These are phyloP conservation scores for Callitettix versicolor DNA, from an alignment of 1,140 invertebrate species.

Conservation along the genomic window DNA sequence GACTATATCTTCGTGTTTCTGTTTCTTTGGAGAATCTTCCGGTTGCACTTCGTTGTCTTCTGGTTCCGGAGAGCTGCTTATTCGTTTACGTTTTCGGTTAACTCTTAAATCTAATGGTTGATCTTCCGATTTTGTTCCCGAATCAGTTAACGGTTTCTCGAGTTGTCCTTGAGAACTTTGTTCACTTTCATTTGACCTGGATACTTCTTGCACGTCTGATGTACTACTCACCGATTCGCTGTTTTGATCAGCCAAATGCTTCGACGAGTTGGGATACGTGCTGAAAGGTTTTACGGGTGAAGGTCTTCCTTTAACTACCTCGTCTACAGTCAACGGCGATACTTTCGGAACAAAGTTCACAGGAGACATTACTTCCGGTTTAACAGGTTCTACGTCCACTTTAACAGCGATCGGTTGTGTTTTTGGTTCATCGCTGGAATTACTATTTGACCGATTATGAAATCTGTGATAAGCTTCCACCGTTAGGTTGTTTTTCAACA, in stretches of 20 bases:
- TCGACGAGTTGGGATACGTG: conserved; percentile 26
- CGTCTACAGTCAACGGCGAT: conserved; percentile 49
- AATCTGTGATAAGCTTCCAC: conserved; percentile 9
- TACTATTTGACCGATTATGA: conserved; percentile 2
- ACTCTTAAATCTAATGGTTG: conserved; percentile 65
- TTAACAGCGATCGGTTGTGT: neutral
- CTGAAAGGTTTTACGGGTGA: conserved; percentile 47
- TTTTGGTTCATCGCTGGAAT: neutral
- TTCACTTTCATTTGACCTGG: conserved; percentile 31
- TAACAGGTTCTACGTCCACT: neutral
- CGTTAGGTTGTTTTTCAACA: neutral
- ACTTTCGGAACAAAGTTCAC: conserved; percentile 33
- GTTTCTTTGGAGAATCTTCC: too few relatives aligned
- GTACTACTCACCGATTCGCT: neutral
- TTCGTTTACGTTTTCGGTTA: conserved; percentile 27
- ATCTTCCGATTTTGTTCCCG: conserved; percentile 34
- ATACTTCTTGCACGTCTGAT: conserved; percentile 28
- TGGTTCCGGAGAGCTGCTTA: conserved; percentile 33
- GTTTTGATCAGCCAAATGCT: neutral
- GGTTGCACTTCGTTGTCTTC: conserved; percentile 13
- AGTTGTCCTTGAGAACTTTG: conserved; percentile 13
- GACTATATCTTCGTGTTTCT: too few relatives aligned
- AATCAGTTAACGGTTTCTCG: conserved; percentile 10
- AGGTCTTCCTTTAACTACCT: conserved; percentile 50
- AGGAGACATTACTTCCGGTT: conserved; percentile 34